Evolutionary conservation across 2,888 invertebrate genomes (phyloP), one percentile per base, ranked within the genome.

Genomic region (Vanessa cardui): DNA sequence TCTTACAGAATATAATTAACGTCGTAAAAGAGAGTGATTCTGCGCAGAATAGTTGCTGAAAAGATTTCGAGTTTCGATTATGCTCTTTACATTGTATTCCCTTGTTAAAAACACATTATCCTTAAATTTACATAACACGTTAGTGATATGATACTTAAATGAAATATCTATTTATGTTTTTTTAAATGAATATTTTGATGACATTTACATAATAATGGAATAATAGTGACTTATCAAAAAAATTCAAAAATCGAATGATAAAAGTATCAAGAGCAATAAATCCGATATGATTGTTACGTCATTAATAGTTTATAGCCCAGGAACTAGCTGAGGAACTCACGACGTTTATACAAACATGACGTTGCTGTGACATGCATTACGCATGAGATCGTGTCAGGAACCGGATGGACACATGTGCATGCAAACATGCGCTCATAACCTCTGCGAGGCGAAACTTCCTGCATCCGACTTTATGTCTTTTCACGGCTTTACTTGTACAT

Each of bases 361-460:
- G 18, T 33, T 26, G 12, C 54, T 18, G 69, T 76, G 70, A 59
- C 73, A 81, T 86, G 83, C 80, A 85, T 86, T 83, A 83, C 78
- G 68, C 81, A 86, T 86, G 81, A 83, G 77, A 63, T 75, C 74
- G 73, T 72, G 73, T 73, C 67, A 82, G 84, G 80, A 84, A 84
- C 76, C 82, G 80, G 83, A 83, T 76, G 80, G 76, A 76, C 74
- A 71, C 76, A 78, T 79, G 73, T 77, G 77, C 76, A 73, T 67
- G 73, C 68, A 59, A 62, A 54, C 68, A 69, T 66, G 65, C 58
- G 50, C 54, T 67, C 61, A 58, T 59, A 65, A 47, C 64, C 62
- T 60, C 49, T 21, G 31, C 56, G 50, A 12, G 39, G 26, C 8
- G 67, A 33, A 39, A 56, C 71, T 74, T 74, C 73, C 73, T 72